Conservation (phyloP, 2,113 vertebrate genomes). For the Carlito syrichta region DNA sequence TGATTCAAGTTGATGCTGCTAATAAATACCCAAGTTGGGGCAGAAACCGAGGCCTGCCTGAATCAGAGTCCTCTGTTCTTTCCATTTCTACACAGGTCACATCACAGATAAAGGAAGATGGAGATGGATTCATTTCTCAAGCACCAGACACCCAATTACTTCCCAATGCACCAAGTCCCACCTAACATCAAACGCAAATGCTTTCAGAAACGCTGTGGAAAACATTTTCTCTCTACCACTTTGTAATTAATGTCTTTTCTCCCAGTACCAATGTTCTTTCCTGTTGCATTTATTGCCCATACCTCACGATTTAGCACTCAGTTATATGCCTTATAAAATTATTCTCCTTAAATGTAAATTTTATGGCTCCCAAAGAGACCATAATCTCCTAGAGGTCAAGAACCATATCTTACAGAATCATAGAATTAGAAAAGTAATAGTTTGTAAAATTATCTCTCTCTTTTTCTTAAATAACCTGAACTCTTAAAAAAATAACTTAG, state of each 20-base stretch:
- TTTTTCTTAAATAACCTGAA: neutral
- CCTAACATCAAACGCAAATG: neutral
- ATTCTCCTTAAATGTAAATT: conserved; percentile 59
- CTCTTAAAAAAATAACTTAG: neutral
- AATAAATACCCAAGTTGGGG: neutral
- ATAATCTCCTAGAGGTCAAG: conserved; percentile 44
- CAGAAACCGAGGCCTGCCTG: neutral
- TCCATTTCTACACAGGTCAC: neutral
- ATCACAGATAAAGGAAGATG: neutral
- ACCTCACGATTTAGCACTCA: neutral
- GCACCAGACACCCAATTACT: neutral
- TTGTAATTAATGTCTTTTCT: neutral
- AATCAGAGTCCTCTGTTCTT: neutral
- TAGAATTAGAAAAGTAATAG: conserved; percentile 41
- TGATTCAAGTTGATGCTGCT: neutral
- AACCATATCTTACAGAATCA: conserved; percentile 47
- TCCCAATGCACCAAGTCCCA: neutral
- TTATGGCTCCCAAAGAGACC: conserved; percentile 42
- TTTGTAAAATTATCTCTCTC: conserved; percentile 26
- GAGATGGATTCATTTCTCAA: neutral
- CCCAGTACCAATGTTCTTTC: neutral
- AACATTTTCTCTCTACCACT: neutral
- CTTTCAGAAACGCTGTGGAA: neutral
- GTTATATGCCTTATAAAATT: conserved; percentile 34
- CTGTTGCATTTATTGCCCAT: neutral